A percentile compares a stretch with the other conserved stretches of the same genome.
Conservation (phyloP, 2,888 invertebrate species). For the Apotomis turbidana region DNA sequence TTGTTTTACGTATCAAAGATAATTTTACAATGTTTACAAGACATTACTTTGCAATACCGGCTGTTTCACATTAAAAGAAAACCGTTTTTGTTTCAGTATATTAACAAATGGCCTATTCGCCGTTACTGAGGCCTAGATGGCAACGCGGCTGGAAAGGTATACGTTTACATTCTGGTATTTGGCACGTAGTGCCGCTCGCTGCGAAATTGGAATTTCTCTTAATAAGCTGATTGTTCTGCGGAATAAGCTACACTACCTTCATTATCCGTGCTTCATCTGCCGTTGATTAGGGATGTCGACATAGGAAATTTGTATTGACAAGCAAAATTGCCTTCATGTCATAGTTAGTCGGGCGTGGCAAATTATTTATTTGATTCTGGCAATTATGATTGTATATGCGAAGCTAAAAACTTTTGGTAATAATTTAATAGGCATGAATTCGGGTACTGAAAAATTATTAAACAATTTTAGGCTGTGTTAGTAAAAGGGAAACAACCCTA, state of each 20-base stretch:
- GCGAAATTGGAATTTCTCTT: conserved; percentile 59
- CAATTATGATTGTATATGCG: neutral
- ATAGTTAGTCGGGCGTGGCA: neutral
- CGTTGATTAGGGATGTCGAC: conserved; percentile 18
- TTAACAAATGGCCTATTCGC: conserved; percentile 57
- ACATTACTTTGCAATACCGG: no score
- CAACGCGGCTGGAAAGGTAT: conserved; percentile 67
- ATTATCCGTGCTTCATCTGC: conserved; percentile 35
- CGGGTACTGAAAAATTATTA: no score
- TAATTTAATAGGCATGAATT: neutral
- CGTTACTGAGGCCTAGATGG: conserved; percentile 70
- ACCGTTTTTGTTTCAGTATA: conserved; percentile 35
- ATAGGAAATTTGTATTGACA: conserved; percentile 15
- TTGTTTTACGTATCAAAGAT: no score
- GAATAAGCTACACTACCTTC: conserved; percentile 43
- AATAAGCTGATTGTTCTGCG: conserved; percentile 59
- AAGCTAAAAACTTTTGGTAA: neutral
- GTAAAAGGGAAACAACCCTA: no score
- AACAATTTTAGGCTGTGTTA: no score
- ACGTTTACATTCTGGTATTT: conserved; percentile 61
- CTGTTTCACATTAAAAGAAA: no score
- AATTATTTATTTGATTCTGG: neutral
- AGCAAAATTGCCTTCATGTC: neutral
- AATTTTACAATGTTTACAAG: no score
- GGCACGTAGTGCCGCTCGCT: conserved; percentile 58